These are phyloP conservation scores for Mamestra brassicae DNA, from an alignment of 2,888 invertebrate species.

Conservation along the genomic window DNA sequence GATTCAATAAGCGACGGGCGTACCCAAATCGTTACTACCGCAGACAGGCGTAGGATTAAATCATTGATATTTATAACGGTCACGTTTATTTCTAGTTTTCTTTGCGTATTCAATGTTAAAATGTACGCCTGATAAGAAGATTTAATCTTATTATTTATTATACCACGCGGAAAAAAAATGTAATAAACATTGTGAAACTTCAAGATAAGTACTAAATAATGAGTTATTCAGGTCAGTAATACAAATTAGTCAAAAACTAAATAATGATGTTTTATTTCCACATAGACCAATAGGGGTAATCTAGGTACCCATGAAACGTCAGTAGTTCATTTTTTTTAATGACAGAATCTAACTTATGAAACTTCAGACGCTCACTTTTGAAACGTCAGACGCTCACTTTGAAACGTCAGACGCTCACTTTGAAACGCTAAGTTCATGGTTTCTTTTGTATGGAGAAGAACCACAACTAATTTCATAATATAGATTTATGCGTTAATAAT, in stretches of 20 bases:
- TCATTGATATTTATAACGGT: constrained; percentile 11
- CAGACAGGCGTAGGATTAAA: neutral
- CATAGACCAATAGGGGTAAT: too few species aligned
- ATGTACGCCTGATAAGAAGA: neutral
- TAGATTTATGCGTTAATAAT: too few species aligned
- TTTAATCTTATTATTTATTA: constrained; percentile 12
- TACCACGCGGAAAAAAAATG: neutral
- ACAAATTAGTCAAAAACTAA: neutral
- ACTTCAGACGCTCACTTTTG: too few species aligned
- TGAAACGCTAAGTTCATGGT: too few species aligned
- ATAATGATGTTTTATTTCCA: neutral
- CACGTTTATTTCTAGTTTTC: neutral
- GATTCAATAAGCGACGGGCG: neutral
- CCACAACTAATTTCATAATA: too few species aligned
- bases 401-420: too few species aligned
- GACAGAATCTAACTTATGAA: too few species aligned
- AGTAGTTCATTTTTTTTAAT: too few species aligned
- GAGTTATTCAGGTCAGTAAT: neutral
- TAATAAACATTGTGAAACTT: neutral
- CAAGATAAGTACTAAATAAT: constrained; percentile 3
- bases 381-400: too few species aligned
- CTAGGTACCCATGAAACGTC: too few species aligned
- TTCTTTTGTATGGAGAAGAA: too few species aligned
- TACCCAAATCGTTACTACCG: neutral
- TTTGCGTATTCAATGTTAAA: neutral